Conservation (phyloP, 2,797 vertebrate species). For the Gymnothorax javanicus region DNA sequence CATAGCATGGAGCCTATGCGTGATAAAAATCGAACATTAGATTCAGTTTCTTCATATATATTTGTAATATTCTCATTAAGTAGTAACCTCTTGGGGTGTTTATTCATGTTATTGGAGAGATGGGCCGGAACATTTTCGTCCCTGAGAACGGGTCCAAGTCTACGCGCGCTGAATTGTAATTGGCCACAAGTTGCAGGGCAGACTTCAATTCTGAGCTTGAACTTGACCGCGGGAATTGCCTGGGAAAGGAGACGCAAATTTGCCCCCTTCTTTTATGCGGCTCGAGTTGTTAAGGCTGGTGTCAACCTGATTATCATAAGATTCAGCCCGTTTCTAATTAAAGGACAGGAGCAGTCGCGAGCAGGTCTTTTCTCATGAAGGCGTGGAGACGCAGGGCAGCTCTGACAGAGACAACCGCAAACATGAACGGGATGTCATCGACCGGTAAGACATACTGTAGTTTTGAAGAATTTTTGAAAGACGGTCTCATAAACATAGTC, state of each 20-base stretch:
- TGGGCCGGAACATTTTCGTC: neutral
- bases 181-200: conserved; percentile 39
- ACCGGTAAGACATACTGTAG: neutral
- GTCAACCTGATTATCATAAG: conserved; percentile 73
- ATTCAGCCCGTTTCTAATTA: conserved; percentile 75
- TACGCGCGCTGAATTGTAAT: conserved; percentile 67
- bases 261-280: conserved; percentile 69
- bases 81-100: neutral
- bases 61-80: neutral
- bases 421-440: neutral
- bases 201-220: conserved; percentile 66
- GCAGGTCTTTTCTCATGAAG: conserved; percentile 64
- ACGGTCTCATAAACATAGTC: neutral
- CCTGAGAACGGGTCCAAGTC: neutral
- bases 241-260: conserved; percentile 72
- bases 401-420: conserved; percentile 27
- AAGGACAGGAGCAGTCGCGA: conserved; percentile 61
- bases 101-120: neutral
- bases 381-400: conserved; percentile 56
- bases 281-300: conserved; percentile 68
- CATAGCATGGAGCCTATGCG: neutral
- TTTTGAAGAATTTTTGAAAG: neutral
- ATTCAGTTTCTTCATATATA: neutral
- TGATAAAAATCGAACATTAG: neutral
- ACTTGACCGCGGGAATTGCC: conserved; percentile 75